phyloP scores from a whole-genome alignment of 1,140 invertebrate species.

The Cephus cinctus region DNA sequence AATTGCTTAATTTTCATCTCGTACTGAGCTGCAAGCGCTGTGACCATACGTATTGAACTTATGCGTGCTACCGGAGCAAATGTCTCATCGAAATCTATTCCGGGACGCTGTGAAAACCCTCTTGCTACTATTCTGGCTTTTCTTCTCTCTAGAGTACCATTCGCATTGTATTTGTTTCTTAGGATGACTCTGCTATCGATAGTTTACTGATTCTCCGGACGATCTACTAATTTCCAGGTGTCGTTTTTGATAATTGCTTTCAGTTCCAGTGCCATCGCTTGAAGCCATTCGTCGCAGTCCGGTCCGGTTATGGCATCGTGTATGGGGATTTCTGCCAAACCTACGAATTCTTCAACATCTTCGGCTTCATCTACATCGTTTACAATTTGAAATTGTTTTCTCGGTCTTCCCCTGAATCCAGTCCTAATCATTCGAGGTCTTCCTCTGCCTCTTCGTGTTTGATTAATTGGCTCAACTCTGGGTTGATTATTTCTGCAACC shows the following conservation, averaged over 20 bases:
- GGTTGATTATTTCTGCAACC: background rate
- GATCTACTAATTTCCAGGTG: conserved; percentile 16
- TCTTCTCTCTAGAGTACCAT: conserved; percentile 9
- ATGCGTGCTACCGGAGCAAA: conserved; percentile 20
- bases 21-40: conserved; percentile 1
- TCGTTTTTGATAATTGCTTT: conserved; percentile 20
- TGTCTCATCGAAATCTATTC: conserved; percentile 21
- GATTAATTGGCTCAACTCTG: background rate
- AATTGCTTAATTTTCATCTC: background rate
- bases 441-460: conserved; percentile 1
- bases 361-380: conserved; percentile 5
- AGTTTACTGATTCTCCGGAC: background rate
- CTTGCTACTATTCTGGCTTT: conserved; percentile 17
- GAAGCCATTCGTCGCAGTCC: conserved; percentile 13
- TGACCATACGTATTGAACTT: background rate
- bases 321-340: conserved; percentile 4
- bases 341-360: background rate
- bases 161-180: conserved; percentile 1
- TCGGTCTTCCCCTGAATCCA: conserved; percentile 3
- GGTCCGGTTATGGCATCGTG: conserved; percentile 12
- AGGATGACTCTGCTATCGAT: conserved; percentile 3
- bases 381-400: background rate
- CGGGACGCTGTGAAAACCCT: conserved; percentile 16
- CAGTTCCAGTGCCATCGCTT: conserved; percentile 14
- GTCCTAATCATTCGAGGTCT: background rate